Base-by-base conservation (phyloP, 64 coral and sea anemone species). In the Dendrophyllia cribrosa region DNA sequence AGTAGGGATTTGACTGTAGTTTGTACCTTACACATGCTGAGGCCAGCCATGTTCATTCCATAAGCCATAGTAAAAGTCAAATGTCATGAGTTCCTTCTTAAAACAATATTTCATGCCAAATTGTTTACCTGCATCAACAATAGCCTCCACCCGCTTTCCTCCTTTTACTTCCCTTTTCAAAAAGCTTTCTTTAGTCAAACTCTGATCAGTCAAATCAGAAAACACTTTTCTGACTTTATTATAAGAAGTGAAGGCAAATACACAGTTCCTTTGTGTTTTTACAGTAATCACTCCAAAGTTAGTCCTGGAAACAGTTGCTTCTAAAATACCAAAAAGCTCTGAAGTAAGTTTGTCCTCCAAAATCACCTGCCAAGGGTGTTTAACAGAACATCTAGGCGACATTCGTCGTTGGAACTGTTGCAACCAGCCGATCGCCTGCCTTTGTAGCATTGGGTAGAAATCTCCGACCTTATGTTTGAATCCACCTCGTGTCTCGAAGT, bases 21-120 rank as follows among this genome's bases (percentile, higher is more conserved):
- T 52, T 17, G 11, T 46, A 14, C 9, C 66, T 66, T 66, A 66
- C 21, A 70, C 66, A 75, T 88, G 70, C 55, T 88, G 86, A 15
- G 86, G 68, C 85, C 44, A 72, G 12, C 59, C 85, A 56, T 87
- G 34, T n/a, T 87, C 24, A 53, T 72, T 87, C 66, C 85, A 87
- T 10, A 72, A 50, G 0, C 85, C 85, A 87, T 87, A 87, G 20
- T 68, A 74, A 59, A 72, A 73, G 12, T 87, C 66, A 59, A 87
- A 50, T 49, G 58, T 53, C 7, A 87, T 53, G 20, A 60, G 25
- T 51, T 88, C 67, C 49, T 70, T 88, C 13, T 74, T 13, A 73
- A 71, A 73, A 34, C 19, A 51, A 68, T 73, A 88, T 11, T 43
- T 72, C 17, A 88, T 75, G 7, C 67, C 87, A 88, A 88, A 88